Evolutionary conservation across 2,797 vertebrate species (phyloP).

Genomic region (Eulemur mongoz): DNA sequence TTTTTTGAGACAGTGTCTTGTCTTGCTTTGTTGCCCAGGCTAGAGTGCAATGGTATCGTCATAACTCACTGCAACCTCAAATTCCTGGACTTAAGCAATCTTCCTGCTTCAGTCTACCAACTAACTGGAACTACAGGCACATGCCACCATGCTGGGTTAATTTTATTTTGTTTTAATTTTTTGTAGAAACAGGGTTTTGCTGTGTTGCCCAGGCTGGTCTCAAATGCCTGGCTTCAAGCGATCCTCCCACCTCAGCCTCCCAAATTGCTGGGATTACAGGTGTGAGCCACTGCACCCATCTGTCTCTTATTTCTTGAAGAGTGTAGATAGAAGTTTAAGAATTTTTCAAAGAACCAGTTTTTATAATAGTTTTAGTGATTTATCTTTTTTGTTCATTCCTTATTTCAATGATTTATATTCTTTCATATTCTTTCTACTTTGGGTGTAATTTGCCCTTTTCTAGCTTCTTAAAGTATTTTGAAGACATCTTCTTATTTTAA

Average conservation of each 20-base stretch:
- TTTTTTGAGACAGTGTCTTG: neutral
- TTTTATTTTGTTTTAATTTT: neutral
- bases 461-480: neutral
- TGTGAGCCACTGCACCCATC: neutral
- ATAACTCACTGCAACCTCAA: neutral
- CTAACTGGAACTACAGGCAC: neutral
- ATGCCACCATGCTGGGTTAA: neutral
- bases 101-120: neutral
- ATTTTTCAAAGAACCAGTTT: neutral
- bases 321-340: neutral
- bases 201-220: neutral
- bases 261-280: neutral
- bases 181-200: neutral
- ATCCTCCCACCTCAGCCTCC: neutral
- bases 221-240: neutral
- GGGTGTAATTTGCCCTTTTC: neutral
- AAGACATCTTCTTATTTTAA: neutral
- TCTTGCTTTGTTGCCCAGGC: neutral
- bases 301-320: neutral
- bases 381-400: neutral
- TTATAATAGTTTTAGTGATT: neutral
- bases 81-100: neutral
- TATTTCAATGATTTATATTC: neutral
- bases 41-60: neutral
- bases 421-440: neutral